Conservation (phyloP, 2,888 invertebrate genomes). For the Caenorhabditis parvicauda region DNA sequence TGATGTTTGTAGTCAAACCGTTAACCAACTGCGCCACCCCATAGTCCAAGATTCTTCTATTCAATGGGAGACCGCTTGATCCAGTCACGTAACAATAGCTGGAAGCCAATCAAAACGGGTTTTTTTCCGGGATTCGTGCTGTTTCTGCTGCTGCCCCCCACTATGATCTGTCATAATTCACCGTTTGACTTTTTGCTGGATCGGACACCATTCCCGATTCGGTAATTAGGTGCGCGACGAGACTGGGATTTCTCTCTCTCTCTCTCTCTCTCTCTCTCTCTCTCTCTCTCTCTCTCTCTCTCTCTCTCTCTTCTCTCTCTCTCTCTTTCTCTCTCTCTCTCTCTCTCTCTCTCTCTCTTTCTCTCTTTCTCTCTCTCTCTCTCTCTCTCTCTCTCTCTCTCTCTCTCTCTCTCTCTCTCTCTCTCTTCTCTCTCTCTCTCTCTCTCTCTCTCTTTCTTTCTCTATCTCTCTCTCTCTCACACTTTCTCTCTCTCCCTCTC, state of each 20-base stretch:
- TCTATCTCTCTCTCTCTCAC: conserved; percentile 2
- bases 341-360: conserved; percentile 8
- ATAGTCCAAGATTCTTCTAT: no score
- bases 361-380: conserved; percentile 12
- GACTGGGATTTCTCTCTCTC: conserved; percentile 3
- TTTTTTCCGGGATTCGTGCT: background rate
- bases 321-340: conserved; percentile 4
- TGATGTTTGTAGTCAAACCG: no score
- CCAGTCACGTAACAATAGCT: no score
- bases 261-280: conserved; percentile 4
- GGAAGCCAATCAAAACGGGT: background rate
- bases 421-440: background rate
- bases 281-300: background rate
- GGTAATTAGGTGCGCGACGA: background rate
- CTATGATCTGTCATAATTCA: background rate
- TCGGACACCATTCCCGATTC: conserved; percentile 4
- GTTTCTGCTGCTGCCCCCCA: background rate
- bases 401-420: conserved; percentile 1
- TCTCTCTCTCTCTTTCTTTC: background rate
- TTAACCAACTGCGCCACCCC: no score
- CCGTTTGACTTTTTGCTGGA: conserved; percentile 10
- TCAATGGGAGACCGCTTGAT: no score
- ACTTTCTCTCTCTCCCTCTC: conserved; percentile 8
- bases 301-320: background rate
- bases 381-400: conserved; percentile 6